Evolutionary conservation across 2,888 invertebrate genomes (phyloP).

Genomic region (Hipparchia sbordonii): DNA sequence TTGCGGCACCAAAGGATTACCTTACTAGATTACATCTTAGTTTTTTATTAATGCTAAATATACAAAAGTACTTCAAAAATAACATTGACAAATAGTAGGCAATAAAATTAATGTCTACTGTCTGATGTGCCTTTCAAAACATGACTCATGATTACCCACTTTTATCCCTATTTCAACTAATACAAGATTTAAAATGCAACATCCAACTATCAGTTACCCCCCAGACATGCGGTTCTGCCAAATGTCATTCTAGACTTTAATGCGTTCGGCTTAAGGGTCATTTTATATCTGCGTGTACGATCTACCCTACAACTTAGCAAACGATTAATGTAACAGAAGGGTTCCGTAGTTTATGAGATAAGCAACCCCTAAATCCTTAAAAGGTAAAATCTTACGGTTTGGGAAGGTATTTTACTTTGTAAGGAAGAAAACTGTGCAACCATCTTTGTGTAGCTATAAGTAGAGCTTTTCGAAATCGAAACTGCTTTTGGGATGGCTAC

Average conservation of each 20-base stretch:
- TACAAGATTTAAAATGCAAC: constrained; percentile 12
- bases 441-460: background rate
- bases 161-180: background rate
- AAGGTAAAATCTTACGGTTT: constrained; percentile 18
- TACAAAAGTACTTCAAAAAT: constrained; percentile 17
- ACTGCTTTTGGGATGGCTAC: too few species aligned
- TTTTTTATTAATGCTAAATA: constrained; percentile 15
- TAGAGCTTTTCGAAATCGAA: too few species aligned
- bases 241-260: constrained; percentile 21
- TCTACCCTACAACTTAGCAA: constrained; percentile 35
- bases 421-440: background rate
- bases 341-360: constrained; percentile 37
- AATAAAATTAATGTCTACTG: constrained; percentile 25
- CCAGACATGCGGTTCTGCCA: background rate
- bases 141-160: background rate
- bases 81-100: constrained; percentile 24
- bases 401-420: constrained; percentile 1
- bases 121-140: constrained; percentile 6
- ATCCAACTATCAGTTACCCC: constrained; percentile 21
- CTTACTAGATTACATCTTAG: constrained; percentile 14
- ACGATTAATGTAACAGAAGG: constrained; percentile 39
- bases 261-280: constrained; percentile 11
- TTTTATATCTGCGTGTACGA: constrained; percentile 21
- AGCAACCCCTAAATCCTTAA: constrained; percentile 28
- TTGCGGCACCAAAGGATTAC: background rate